Percentiles rank a stretch among this genome's conserved stretches.
These are phyloP conservation scores for Neoaliturus tenellus DNA, from an alignment of 2,888 invertebrate genomes.

Conservation along the genomic window DNA sequence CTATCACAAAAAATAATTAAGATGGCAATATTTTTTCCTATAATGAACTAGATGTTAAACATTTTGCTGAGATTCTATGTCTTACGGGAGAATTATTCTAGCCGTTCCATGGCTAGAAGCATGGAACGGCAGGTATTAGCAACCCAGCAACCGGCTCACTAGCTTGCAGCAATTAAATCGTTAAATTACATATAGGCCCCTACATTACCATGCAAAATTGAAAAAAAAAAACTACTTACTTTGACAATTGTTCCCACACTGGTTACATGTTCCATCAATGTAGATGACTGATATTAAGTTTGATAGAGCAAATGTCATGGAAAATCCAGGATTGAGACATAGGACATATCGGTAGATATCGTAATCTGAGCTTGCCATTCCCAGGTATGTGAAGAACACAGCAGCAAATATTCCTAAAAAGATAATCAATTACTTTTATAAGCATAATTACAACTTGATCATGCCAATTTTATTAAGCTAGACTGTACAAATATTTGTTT, in stretches of 20 bases:
- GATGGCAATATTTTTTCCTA: no score
- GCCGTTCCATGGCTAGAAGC: no score
- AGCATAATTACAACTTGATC: not conserved
- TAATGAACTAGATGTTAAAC: no score
- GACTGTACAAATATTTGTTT: not conserved
- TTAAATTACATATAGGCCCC: no score
- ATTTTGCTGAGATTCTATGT: no score
- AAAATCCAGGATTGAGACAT: not conserved
- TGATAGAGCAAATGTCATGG: not conserved
- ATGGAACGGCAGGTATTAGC: no score
- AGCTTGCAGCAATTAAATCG: no score
- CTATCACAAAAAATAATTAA: no score
- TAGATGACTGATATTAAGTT: conserved; percentile 18
- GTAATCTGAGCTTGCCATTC: not conserved
- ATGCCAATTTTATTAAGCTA: not conserved
- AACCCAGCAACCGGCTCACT: no score
- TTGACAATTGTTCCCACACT: conserved; percentile 1
- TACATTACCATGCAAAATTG: no score
- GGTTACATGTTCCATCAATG: conserved; percentile 21
- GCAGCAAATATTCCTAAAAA: conserved; percentile 15
- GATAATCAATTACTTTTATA: not conserved
- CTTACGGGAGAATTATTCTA: no score
- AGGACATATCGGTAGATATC: not conserved
- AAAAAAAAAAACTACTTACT: conserved; percentile 17
- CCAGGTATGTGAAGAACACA: not conserved